A percentile compares a stretch with the other conserved stretches of the same genome.
These are phyloP conservation scores for Cephalopterus ornatus DNA, from an alignment of 2,113 vertebrate species.

Conservation along the genomic window DNA sequence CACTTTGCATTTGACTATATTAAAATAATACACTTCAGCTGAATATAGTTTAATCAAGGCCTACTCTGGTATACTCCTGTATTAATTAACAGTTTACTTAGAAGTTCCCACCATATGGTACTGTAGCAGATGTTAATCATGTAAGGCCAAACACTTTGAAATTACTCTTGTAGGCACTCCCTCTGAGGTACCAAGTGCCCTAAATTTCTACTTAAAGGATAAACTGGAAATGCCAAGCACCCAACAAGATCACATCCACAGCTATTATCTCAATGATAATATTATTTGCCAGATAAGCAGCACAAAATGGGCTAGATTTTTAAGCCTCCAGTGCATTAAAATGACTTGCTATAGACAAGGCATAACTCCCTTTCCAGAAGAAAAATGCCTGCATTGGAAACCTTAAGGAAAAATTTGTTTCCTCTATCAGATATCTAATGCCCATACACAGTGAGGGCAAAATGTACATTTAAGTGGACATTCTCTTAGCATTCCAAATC, in stretches of 20 bases:
- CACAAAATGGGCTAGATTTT: background rate
- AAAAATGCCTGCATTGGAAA: background rate
- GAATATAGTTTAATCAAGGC: conserved; percentile 35
- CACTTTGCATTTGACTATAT: background rate
- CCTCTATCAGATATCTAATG: background rate
- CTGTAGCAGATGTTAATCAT: conserved; percentile 52
- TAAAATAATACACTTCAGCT: conserved; percentile 17
- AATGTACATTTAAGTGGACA: fast-evolving
- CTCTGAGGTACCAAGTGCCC: background rate
- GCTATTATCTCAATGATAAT: background rate
- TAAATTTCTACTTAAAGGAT: background rate
- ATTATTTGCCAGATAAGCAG: background rate
- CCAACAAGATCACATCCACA: background rate
- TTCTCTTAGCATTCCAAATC: background rate
- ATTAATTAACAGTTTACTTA: conserved; percentile 65
- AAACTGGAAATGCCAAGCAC: background rate
- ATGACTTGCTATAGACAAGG: background rate
- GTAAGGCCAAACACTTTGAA: conserved; percentile 30
- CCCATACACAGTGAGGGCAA: fast-evolving
- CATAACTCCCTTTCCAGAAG: background rate
- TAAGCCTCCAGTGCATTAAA: background rate
- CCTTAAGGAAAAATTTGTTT: background rate
- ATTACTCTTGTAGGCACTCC: conserved; percentile 27
- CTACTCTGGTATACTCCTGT: background rate
- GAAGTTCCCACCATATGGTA: conserved; percentile 59